Evolutionary conservation across 1,140 invertebrate genomes (phyloP).

Genomic region (Achatina immaculata): DNA sequence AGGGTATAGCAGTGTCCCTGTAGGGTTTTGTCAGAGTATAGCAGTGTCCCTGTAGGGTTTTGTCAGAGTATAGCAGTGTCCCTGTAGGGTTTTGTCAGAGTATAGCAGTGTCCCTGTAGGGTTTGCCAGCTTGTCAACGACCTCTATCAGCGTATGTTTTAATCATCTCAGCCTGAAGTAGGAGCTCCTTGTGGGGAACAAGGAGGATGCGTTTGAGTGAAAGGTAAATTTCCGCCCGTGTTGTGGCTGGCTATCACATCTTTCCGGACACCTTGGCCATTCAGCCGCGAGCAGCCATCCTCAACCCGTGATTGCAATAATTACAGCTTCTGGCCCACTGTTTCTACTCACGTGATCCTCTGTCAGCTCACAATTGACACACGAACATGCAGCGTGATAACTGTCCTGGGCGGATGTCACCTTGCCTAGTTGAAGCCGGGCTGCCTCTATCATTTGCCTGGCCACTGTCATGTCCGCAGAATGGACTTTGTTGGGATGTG

Average conservation of each 20-base stretch:
- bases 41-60: no score
- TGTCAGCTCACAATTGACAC: not conserved
- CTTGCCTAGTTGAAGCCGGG: not conserved
- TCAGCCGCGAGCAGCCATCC: not conserved
- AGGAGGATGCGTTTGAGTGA: not conserved
- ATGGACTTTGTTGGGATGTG: not conserved
- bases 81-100: no score
- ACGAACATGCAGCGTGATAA: not conserved
- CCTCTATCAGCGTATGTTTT: no score
- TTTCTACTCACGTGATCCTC: not conserved
- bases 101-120: no score
- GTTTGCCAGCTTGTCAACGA: no score
- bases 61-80: no score
- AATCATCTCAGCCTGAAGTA: no score
- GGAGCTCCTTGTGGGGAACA: not conserved
- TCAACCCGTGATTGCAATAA: not conserved
- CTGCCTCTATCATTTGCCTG: not conserved
- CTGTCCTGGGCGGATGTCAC: not conserved
- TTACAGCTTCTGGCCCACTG: not conserved
- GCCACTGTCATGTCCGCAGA: not conserved
- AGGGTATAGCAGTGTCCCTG: no score
- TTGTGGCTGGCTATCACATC: not conserved
- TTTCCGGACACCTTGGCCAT: not conserved
- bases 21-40: no score
- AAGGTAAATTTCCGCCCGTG: conserved; percentile 16